A percentile compares a stretch with the other conserved stretches of the same genome.
These are phyloP conservation scores for Cydia pomonella DNA, from an alignment of 1,140 invertebrate genomes.

Conservation along the genomic window DNA sequence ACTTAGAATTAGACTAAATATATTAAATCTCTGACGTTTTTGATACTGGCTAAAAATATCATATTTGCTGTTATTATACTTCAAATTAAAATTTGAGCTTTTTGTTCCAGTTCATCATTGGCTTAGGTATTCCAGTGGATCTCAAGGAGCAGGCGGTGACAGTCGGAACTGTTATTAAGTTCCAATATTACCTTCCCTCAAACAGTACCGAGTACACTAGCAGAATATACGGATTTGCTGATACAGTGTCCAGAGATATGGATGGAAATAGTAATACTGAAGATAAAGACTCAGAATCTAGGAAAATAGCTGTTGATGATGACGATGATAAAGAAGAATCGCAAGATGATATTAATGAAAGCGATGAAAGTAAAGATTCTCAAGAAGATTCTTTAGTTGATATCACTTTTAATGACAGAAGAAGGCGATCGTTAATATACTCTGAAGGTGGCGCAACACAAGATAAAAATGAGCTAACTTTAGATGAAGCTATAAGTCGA, in stretches of 20 bases:
- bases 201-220: slow-evolving; percentile 83
- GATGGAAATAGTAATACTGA: slow-evolving; percentile 49
- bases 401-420: slow-evolving; percentile 67
- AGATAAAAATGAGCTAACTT: slow-evolving; percentile 50
- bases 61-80: too few species aligned
- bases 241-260: slow-evolving; percentile 69
- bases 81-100: background rate
- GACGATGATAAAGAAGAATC: slow-evolving; percentile 40
- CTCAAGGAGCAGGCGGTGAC: slow-evolving; percentile 83
- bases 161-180: slow-evolving; percentile 84
- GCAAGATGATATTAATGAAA: slow-evolving; percentile 40
- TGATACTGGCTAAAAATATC: too few species aligned
- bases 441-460: slow-evolving; percentile 63
- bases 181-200: slow-evolving; percentile 82
- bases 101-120: slow-evolving; percentile 83
- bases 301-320: slow-evolving; percentile 40
- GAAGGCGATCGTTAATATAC: slow-evolving; percentile 61
- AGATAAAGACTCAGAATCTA: slow-evolving; percentile 33
- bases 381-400: slow-evolving; percentile 66
- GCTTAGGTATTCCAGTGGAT: slow-evolving; percentile 84
- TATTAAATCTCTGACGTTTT: too few species aligned
- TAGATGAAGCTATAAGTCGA: slow-evolving; percentile 68
- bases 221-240: slow-evolving; percentile 80
- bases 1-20: too few species aligned
- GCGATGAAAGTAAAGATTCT: slow-evolving; percentile 39